phyloP scores from a whole-genome alignment of 2,797 vertebrate species.

The Pristis pectinata region DNA sequence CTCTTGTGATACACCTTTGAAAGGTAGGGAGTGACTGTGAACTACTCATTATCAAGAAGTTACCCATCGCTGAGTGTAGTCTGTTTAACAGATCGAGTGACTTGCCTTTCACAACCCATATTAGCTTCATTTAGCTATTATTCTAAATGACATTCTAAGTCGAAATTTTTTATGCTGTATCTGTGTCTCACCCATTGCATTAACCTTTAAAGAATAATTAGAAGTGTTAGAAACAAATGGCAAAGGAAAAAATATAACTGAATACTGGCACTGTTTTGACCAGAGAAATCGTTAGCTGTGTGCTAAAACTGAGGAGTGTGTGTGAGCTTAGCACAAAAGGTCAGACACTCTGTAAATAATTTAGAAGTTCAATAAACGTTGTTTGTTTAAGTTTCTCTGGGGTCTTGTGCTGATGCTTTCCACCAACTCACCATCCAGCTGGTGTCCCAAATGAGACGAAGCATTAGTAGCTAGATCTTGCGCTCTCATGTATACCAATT shows the following conservation, averaged over 20 bases:
- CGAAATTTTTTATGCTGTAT: neutral
- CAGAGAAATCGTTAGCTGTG: neutral
- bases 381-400: constrained; percentile 31
- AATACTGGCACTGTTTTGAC: neutral
- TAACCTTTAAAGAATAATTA: constrained; percentile 9
- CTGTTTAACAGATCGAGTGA: neutral
- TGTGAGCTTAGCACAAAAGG: constrained; percentile 13
- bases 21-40: neutral
- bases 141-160: neutral
- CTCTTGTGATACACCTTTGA: neutral
- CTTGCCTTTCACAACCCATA: neutral
- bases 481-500: neutral
- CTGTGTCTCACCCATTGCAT: neutral
- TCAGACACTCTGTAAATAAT: constrained; percentile 25
- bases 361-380: constrained; percentile 31
- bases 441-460: neutral
- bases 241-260: neutral
- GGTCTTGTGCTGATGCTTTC: constrained; percentile 9
- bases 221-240: neutral
- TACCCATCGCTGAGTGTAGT: neutral
- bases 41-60: neutral
- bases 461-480: neutral
- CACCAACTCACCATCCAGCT: constrained; percentile 30
- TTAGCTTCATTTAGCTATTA: neutral
- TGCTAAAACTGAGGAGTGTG: neutral